Conservation (phyloP, 1,140 invertebrate species). For the Drosophila miranda region DNA sequence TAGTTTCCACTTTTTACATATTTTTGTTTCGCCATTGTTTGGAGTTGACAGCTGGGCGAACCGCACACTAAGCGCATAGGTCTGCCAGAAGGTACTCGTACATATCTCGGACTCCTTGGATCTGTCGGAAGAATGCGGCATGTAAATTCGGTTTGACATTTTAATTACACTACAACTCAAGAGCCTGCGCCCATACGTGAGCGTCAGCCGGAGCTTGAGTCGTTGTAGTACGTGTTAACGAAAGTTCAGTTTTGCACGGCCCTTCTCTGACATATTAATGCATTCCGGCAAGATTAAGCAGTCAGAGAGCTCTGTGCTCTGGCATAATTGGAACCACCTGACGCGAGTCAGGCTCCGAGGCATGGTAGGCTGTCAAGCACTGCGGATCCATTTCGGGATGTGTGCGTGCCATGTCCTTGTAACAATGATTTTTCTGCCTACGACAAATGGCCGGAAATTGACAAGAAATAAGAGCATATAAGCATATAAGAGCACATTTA, state of each 20-base stretch:
- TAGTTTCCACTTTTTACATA: slow-evolving; percentile 46
- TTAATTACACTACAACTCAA: slow-evolving; percentile 56
- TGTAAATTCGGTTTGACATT: slow-evolving; percentile 59
- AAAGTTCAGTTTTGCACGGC: slow-evolving; percentile 36
- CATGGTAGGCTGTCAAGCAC: slow-evolving; percentile 51
- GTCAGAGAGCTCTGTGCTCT: slow-evolving; percentile 45
- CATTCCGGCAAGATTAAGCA: slow-evolving; percentile 73
- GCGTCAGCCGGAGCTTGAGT: too few relatives aligned
- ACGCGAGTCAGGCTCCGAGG: slow-evolving; percentile 13
- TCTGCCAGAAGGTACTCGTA: slow-evolving; percentile 9
- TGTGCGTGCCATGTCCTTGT: slow-evolving; percentile 18
- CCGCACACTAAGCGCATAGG: slow-evolving; percentile 67
- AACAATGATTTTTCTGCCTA: slow-evolving; percentile 50
- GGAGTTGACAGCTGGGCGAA: slow-evolving; percentile 7
- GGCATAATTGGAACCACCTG: slow-evolving; percentile 45
- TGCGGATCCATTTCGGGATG: too few relatives aligned
- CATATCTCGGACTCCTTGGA: slow-evolving; percentile 5
- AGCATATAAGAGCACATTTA: slow-evolving; percentile 28
- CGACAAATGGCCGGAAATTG: slow-evolving; percentile 79
- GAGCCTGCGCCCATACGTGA: neutral
- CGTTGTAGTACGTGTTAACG: slow-evolving; percentile 11
- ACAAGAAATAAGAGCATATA: slow-evolving; percentile 65
- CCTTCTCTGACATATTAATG: slow-evolving; percentile 71
- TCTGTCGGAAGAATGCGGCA: slow-evolving; percentile 31
- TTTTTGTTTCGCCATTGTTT: slow-evolving; percentile 34